Evolutionary conservation across 1,140 invertebrate genomes (phyloP), one percentile per base, ranked within the genome.

Genomic region (Macrocentrus cingulum): DNA sequence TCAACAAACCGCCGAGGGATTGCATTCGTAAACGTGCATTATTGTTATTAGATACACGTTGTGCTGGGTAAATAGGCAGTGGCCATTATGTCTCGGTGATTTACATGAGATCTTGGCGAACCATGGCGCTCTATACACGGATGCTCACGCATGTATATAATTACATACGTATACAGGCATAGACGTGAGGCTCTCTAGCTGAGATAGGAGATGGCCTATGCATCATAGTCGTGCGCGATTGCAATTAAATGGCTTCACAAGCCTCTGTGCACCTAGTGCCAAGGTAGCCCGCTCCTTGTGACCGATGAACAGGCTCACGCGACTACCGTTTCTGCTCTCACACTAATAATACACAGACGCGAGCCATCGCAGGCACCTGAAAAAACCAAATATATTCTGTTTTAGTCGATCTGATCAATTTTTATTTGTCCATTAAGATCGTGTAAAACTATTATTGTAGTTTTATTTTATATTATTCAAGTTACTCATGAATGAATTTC

Each of bases 21-120:
- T 39, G 8, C 36, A 39, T 15, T 39, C 36, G 13, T 39, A 15
- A 39, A 39, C 13, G 37, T 42, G 42, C 58, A 54, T 59, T 54
- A 57, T 57, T 57, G 55, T 57, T 57, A 57, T 39, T 45, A 59
- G 62, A 57, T 60, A 60, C 59, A 58, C 59, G 63, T 55, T 57
- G 60, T 64, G 60, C 20, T 49, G 54, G 61, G 63, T 66, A 65
- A 73, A 67, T 59, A 67, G 64, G 63, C 67, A 72, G 60, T 61
- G 62, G 66, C 70, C 66, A 72, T 71, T 70, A 69, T 69, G 66
- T 66, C 63, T 49, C 57, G 52, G 64, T 72, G 68, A 72, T 74
- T 74, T 74, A 71, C 68, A 72, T 69, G 68, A 64, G 65, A 74
- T 74, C 69, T 70, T 72, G 69, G 67, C 62, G 69, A 70, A 65